Percentiles rank a stretch among this genome's conserved stretches.
phyloP scores from a whole-genome alignment of 2,888 invertebrate species.

The Campoplex capitator region DNA sequence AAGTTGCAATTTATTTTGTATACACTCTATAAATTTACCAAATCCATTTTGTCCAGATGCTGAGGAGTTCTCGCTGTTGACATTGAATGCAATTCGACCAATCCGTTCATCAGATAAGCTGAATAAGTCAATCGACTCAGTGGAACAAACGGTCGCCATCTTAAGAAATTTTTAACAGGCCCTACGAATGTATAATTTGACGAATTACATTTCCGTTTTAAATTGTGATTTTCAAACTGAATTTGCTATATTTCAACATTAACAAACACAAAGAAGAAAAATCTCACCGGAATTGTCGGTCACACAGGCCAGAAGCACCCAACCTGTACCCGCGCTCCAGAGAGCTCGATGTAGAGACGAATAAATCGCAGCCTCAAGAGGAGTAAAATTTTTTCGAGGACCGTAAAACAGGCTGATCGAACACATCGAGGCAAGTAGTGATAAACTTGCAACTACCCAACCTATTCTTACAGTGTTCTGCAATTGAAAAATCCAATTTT shows the following conservation, averaged over 20 bases:
- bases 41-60: conserved; percentile 87
- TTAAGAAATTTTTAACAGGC: conserved; percentile 86
- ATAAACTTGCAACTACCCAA: conserved; percentile 75
- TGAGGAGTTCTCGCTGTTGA: conserved; percentile 87
- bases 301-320: conserved; percentile 87
- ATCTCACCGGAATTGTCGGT: conserved; percentile 88
- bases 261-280: neutral
- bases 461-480: conserved; percentile 76
- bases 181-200: conserved; percentile 83
- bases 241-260: neutral
- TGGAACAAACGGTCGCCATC: conserved; percentile 88
- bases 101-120: conserved; percentile 90
- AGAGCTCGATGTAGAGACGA: conserved; percentile 88
- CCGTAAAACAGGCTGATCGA: conserved; percentile 88
- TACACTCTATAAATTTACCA: conserved; percentile 85
- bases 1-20: neutral
- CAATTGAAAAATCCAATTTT: conserved; percentile 14
- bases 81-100: conserved; percentile 88
- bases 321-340: conserved; percentile 89
- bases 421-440: conserved; percentile 86
- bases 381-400: conserved; percentile 87
- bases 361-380: conserved; percentile 88
- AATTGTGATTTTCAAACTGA: neutral
- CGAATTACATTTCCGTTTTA: conserved; percentile 4
- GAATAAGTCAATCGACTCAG: conserved; percentile 90